Evolutionary conservation across 2,113 vertebrate species (phyloP).

Genomic region (Platichthys flesus): DNA sequence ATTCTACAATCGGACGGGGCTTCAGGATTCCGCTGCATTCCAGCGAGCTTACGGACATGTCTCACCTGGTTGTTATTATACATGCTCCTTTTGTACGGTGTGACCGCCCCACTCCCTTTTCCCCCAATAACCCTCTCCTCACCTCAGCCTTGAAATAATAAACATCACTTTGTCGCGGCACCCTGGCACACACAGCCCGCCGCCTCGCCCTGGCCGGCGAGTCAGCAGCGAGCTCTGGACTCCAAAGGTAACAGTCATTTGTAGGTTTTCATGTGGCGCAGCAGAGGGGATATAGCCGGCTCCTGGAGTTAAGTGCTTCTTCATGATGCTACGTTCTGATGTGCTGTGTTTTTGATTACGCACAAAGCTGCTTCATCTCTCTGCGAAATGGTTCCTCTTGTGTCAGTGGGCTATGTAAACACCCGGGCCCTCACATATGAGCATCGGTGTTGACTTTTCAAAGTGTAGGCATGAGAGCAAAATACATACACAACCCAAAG

Average conservation of each 20-base stretch:
- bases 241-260: conserved; percentile 59
- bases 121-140: conserved; percentile 55
- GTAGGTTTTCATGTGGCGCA: conserved; percentile 16
- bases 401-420: conserved; percentile 66
- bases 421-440: conserved; percentile 35
- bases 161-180: conserved; percentile 59
- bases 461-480: conserved; percentile 40
- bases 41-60: conserved; percentile 42
- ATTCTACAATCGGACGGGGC: conserved; percentile 41
- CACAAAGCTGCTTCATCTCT: conserved; percentile 62
- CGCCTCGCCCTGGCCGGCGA: conserved; percentile 34
- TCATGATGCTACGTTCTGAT: conserved; percentile 37
- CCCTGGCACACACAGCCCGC: conserved; percentile 42
- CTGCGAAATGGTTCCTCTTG: conserved; percentile 39
- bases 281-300: conserved; percentile 49
- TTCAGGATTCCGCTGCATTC: conserved; percentile 62
- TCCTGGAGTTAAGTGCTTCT: conserved; percentile 61
- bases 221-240: conserved; percentile 29
- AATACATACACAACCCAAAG: conserved; percentile 10
- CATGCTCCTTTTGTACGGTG: conserved; percentile 52
- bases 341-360: conserved; percentile 66
- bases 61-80: conserved; percentile 79
- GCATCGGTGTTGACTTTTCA: conserved; percentile 62
- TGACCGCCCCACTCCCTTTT: conserved; percentile 1
- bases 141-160: conserved; percentile 73